Conservation (phyloP, 2,113 vertebrate species). For the Hemicordylus capensis region DNA sequence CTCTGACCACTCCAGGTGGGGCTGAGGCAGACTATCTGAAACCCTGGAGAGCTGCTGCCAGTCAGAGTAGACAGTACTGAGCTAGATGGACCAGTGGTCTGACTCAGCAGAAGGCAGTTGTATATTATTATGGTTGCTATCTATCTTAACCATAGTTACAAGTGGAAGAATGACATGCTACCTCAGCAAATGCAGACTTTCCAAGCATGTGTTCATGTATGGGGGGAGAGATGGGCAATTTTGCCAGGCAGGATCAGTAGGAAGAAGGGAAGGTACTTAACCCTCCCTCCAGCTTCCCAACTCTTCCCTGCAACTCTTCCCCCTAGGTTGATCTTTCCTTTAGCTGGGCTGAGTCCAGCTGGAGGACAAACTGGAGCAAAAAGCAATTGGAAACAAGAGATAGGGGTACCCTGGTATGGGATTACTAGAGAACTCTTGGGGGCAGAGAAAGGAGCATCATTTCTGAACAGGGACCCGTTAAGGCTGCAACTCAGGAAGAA, state of each 20-base stretch:
- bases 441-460: no score
- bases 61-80: no score
- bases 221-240: neutral
- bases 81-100: no score
- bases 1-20: no score
- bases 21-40: no score
- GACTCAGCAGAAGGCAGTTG: no score
- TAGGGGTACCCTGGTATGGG: neutral
- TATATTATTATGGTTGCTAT: neutral
- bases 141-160: neutral
- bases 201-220: neutral
- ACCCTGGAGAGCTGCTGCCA: no score
- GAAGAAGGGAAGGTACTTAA: neutral
- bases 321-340: neutral
- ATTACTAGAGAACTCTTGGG: neutral
- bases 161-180: neutral
- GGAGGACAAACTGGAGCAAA: neutral
- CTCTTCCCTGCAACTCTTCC: neutral
- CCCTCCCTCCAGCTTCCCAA: neutral
- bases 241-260: neutral
- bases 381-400: neutral
- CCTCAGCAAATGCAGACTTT: neutral
- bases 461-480: neutral
- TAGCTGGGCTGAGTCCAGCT: no score
- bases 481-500: neutral